These are phyloP conservation scores for Ips nitidus DNA, from an alignment of 1,140 invertebrate genomes.

Conservation along the genomic window DNA sequence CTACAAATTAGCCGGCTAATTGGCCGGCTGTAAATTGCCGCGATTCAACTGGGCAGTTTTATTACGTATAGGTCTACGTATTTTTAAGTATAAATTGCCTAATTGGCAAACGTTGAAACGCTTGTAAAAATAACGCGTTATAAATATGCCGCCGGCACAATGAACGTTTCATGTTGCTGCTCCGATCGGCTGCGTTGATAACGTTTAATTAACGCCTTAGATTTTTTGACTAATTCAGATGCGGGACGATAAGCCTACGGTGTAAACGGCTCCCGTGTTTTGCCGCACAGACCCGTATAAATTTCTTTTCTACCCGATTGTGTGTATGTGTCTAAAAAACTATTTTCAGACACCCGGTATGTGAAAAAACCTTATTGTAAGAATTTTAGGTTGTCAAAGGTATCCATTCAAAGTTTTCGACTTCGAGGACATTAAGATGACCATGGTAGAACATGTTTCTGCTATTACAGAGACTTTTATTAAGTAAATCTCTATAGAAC, in stretches of 20 bases:
- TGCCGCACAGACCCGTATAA: background rate
- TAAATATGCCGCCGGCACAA: conserved; percentile 6
- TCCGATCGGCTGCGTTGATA: conserved; percentile 30
- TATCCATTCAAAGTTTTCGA: too few species aligned
- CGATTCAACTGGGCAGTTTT: conserved; percentile 1
- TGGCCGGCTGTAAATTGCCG: background rate
- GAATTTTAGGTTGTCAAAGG: too few species aligned
- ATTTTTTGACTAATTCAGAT: conserved; percentile 38
- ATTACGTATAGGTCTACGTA: background rate
- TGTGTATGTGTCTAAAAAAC: too few species aligned
- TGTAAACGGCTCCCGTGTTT: conserved; percentile 31
- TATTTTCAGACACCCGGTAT: too few species aligned
- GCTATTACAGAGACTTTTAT: too few species aligned
- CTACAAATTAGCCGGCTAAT: background rate
- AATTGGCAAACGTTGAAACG: conserved; percentile 19
- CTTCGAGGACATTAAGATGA: too few species aligned
- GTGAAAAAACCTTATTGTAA: too few species aligned
- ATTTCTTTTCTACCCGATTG: too few species aligned
- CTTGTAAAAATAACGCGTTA: conserved; percentile 5
- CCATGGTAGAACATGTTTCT: too few species aligned
- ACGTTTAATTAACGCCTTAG: conserved; percentile 35
- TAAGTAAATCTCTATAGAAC: too few species aligned
- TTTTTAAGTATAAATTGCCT: conserved; percentile 7
- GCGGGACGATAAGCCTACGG: conserved; percentile 8
- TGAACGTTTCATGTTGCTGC: conserved; percentile 1